These are phyloP conservation scores for Apolygus lucorum DNA, from an alignment of 1,140 invertebrate species.

Conservation along the genomic window DNA sequence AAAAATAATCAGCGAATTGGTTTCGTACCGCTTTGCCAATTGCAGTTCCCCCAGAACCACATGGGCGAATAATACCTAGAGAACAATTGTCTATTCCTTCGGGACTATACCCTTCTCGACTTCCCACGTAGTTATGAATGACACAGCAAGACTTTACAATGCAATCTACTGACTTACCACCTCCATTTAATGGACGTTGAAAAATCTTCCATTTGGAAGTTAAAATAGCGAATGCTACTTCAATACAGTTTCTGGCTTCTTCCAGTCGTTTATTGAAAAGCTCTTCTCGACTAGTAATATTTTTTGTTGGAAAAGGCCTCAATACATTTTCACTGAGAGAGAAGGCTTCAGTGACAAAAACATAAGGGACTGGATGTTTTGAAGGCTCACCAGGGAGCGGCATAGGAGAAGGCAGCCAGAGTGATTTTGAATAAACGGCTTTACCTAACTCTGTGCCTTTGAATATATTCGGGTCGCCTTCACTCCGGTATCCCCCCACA, in stretches of 20 bases:
- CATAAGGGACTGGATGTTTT: neutral
- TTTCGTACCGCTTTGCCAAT: neutral
- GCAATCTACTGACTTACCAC: neutral
- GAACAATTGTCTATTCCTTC: neutral
- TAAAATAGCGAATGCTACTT: neutral
- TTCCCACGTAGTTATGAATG: neutral
- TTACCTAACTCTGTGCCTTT: neutral
- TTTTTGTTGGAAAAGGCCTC: neutral
- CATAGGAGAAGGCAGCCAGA: neutral
- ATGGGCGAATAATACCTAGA: neutral
- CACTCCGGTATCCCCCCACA: neutral
- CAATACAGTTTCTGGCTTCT: neutral
- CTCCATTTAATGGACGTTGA: neutral
- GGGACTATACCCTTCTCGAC: neutral
- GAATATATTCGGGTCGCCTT: neutral
- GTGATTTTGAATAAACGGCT: neutral
- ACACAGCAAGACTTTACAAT: neutral
- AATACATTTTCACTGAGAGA: neutral
- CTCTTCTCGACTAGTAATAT: neutral
- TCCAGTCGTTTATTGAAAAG: neutral
- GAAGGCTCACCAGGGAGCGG: neutral
- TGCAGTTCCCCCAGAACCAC: neutral
- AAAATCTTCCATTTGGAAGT: neutral
- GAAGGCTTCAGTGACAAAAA: neutral
- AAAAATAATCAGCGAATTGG: neutral